Base-by-base conservation (phyloP, 2,797 vertebrate species). In the Gambelia wislizenii region DNA sequence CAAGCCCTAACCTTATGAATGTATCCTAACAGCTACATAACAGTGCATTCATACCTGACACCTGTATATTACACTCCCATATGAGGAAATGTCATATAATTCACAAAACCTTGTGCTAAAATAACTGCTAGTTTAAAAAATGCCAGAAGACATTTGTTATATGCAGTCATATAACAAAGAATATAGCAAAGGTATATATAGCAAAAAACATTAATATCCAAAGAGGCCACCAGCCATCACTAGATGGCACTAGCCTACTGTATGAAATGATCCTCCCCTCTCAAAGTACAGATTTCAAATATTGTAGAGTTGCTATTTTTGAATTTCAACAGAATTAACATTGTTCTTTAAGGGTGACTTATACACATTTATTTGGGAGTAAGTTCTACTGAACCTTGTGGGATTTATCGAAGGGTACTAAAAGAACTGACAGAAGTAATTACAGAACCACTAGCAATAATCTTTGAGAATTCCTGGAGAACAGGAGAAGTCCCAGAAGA, bases 181-280 rank as follows among this genome's bases (percentile, higher is more conserved):
- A n/a, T n/a, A n/a, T n/a, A n/a, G n/a, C n/a, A n/a, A n/a, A n/a
- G n/a, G n/a, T n/a, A n/a, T n/a, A n/a, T n/a, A n/a, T 47, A 70
- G 25, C 1, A 56, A 12, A 0, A 1, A 70, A 22, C 6, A 54
- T 9, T 49, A 18, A 39, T 75, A 80, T n/a, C 20, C 18, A 49
- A 18, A 52, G 20, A n/a, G 0, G 33, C 9, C n/a, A 36, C 4
- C 47, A 36, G 2, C 27, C 77, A 82, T 93, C 95, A 88, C 92
- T n/a, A 87, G 95, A 86, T 95, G 95, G 94, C 94, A 93, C 72
- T 92, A 92, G 25, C 4, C 39, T 87, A 82, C 84, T 91, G 76
- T 0, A 1, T 88, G 87, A 92, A 75, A 49, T 12, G 83, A 14
- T 1, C 0, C 6, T 14, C n/a, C 36, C 27, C 36, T n/a, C 12